Evolutionary conservation across 2,113 vertebrate species (phyloP).

Genomic region (Myodes glareolus): DNA sequence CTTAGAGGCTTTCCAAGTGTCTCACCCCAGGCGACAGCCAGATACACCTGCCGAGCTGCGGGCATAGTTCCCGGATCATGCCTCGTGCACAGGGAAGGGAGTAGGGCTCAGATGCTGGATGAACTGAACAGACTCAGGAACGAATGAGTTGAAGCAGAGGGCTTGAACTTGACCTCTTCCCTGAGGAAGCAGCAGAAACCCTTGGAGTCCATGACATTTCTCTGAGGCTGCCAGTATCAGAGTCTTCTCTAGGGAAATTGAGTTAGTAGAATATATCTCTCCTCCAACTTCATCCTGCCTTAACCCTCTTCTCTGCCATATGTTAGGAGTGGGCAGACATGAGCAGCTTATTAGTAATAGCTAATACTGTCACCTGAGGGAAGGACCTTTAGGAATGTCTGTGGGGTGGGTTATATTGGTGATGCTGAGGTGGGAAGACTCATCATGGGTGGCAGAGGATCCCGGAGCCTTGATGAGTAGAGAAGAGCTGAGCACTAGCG

Average conservation of each 20-base stretch:
- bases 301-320: not conserved
- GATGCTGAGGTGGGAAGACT: not conserved
- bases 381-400: not conserved
- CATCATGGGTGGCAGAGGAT: not conserved
- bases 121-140: not conserved
- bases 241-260: not conserved
- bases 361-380: not conserved
- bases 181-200: not conserved
- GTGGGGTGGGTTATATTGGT: no score
- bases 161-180: not conserved
- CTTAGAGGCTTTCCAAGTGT: slow-evolving; percentile 92
- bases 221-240: not conserved
- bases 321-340: not conserved
- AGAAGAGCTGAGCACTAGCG: not conserved
- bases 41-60: slow-evolving; percentile 92
- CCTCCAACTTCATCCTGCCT: not conserved
- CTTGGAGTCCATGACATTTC: not conserved
- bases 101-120: not conserved
- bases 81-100: not conserved
- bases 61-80: slow-evolving; percentile 78
- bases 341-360: not conserved
- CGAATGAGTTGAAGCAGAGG: not conserved
- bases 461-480: not conserved
- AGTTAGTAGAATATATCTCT: not conserved
- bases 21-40: slow-evolving; percentile 93